Percentiles rank a stretch among this genome's conserved stretches.
Conservation (phyloP, 2,113 vertebrate genomes). For the Meleagris gallopavo region DNA sequence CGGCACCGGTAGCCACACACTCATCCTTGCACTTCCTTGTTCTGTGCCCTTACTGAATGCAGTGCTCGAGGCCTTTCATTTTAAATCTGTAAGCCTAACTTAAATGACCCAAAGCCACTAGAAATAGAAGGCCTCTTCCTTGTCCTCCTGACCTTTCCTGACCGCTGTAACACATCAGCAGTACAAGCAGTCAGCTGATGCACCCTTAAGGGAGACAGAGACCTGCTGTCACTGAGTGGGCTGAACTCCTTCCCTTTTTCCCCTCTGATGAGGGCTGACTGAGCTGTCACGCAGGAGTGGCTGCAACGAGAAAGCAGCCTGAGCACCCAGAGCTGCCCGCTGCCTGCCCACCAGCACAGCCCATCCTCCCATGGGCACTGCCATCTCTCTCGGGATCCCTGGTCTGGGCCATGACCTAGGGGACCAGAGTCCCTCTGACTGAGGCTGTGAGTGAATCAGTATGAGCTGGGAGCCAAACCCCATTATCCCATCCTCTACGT, state of each 20-base stretch:
- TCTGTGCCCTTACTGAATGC: not conserved
- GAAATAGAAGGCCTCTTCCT: not conserved
- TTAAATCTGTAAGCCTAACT: not conserved
- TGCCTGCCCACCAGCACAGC: not conserved
- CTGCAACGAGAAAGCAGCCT: not conserved
- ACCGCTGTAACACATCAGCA: not conserved
- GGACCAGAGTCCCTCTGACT: not conserved
- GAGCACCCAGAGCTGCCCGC: not conserved
- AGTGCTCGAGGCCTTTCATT: not conserved
- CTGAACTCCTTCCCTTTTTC: not conserved
- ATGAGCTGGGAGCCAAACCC: not conserved
- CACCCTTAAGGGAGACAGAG: not conserved
- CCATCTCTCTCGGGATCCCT: not conserved
- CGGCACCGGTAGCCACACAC: not conserved
- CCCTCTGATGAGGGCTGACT: rapidly evolving
- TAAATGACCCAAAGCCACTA: not conserved
- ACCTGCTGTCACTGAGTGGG: not conserved
- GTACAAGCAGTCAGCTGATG: not conserved
- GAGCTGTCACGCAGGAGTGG: not conserved
- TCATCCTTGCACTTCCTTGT: not conserved
- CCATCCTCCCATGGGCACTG: not conserved
- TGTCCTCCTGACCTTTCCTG: not conserved
- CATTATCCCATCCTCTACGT: not conserved
- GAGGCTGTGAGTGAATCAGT: not conserved
- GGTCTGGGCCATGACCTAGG: too few relatives aligned